Conservation (phyloP, 2,113 vertebrate species). For the Cromileptes altivelis region DNA sequence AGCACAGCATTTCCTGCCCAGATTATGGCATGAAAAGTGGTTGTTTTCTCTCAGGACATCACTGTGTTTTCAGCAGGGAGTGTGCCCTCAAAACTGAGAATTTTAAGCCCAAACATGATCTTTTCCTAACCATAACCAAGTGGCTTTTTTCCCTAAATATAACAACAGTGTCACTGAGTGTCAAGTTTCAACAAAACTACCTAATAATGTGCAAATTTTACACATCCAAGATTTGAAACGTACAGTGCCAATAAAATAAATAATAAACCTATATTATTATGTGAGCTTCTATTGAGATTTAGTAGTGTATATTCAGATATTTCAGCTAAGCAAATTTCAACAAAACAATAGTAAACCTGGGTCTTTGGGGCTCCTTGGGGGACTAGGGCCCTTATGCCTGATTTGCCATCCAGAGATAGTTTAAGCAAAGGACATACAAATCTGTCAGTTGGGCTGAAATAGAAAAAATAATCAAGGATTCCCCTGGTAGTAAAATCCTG, state of each 20-base stretch:
- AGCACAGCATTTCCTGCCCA: too few relatives aligned
- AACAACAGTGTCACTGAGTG: too few relatives aligned
- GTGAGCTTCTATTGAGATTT: neutral
- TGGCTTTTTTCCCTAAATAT: too few relatives aligned
- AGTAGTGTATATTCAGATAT: neutral
- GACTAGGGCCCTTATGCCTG: neutral
- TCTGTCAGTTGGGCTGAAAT: neutral
- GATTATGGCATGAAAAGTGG: too few relatives aligned
- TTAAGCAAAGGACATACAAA: neutral
- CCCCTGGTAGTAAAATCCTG: neutral
- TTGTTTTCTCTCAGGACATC: too few relatives aligned
- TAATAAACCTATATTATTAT: neutral
- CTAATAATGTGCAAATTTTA: too few relatives aligned
- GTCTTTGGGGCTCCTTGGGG: neutral
- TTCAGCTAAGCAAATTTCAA: neutral
- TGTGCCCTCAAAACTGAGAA: too few relatives aligned
- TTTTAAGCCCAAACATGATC: too few relatives aligned
- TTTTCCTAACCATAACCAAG: too few relatives aligned
- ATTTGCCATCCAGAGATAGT: neutral
- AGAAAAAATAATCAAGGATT: neutral
- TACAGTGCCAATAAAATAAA: neutral
- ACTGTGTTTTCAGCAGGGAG: too few relatives aligned
- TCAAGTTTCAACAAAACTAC: too few relatives aligned
- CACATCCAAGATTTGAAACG: too few relatives aligned
- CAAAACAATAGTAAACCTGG: neutral